Conservation (phyloP, 1,140 invertebrate species). For the Lamellibrachia luymesi region DNA sequence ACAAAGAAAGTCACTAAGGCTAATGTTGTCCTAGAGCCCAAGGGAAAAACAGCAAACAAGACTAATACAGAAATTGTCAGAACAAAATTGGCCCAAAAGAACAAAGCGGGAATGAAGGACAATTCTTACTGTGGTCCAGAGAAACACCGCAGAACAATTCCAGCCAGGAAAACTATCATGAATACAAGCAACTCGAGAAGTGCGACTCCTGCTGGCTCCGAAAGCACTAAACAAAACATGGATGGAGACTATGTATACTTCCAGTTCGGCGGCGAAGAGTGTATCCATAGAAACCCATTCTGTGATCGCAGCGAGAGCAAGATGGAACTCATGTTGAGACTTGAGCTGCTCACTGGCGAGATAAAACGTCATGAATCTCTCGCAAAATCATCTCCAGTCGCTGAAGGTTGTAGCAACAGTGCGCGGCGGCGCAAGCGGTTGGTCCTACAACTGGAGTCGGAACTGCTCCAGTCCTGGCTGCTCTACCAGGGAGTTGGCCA, state of each 20-base stretch:
- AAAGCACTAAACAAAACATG: neutral
- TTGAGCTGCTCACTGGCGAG: neutral
- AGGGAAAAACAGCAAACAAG: neutral
- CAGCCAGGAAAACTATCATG: neutral
- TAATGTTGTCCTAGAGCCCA: neutral
- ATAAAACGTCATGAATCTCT: neutral
- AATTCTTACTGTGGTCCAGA: neutral
- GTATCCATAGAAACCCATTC: neutral
- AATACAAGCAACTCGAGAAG: neutral
- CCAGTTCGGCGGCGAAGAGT: neutral
- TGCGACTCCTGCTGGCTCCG: neutral
- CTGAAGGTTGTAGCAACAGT: neutral
- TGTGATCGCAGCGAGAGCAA: neutral
- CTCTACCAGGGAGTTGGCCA: neutral
- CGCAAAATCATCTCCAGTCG: neutral
- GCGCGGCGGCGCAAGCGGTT: neutral
- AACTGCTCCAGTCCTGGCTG: neutral
- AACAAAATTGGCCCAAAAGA: neutral
- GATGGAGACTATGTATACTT: neutral
- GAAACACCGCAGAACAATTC: neutral
- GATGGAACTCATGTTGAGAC: neutral
- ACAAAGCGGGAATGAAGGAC: neutral
- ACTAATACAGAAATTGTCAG: neutral
- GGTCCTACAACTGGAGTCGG: neutral
- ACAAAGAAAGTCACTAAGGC: neutral